Conservation (phyloP, 2,888 invertebrate genomes). For the Palloptera scutellata region DNA sequence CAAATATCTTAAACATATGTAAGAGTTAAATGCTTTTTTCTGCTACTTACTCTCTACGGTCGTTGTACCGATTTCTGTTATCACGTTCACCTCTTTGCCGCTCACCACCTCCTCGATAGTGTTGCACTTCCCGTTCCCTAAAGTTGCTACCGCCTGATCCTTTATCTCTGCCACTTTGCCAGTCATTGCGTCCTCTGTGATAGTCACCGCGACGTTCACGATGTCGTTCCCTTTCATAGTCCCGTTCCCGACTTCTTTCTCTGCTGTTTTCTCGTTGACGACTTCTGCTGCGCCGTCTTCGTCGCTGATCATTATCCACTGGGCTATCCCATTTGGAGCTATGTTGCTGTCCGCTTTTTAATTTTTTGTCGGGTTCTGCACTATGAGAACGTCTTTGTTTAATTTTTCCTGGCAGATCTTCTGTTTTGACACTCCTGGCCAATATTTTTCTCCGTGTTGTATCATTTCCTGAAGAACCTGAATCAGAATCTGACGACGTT, state of each 20-base stretch:
- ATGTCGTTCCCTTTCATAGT: conserved; percentile 32
- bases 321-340: conserved; percentile 29
- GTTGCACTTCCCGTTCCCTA: conserved; percentile 37
- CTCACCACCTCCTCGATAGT: conserved; percentile 32
- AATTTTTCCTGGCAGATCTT: conserved; percentile 1
- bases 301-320: conserved; percentile 19
- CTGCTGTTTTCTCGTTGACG: conserved; percentile 25
- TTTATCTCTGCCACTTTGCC: not conserved
- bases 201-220: conserved; percentile 21
- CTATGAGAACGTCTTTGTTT: conserved; percentile 2
- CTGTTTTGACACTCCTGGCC: conserved; percentile 4
- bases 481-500: conserved; percentile 32
- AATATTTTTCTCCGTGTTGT: conserved; percentile 15
- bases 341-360: not conserved
- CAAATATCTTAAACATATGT: not conserved
- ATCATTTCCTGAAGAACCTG: conserved; percentile 23
- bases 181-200: conserved; percentile 32
- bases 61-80: conserved; percentile 28
- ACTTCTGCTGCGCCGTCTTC: conserved; percentile 30
- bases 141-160: conserved; percentile 28
- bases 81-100: conserved; percentile 27
- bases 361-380: conserved; percentile 13
- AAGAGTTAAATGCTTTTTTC: not conserved
- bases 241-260: conserved; percentile 30
- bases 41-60: conserved; percentile 42